Evolutionary conservation across 2,113 vertebrate species (phyloP), one percentile per base, ranked within the genome.

Genomic region (Clupea harengus): DNA sequence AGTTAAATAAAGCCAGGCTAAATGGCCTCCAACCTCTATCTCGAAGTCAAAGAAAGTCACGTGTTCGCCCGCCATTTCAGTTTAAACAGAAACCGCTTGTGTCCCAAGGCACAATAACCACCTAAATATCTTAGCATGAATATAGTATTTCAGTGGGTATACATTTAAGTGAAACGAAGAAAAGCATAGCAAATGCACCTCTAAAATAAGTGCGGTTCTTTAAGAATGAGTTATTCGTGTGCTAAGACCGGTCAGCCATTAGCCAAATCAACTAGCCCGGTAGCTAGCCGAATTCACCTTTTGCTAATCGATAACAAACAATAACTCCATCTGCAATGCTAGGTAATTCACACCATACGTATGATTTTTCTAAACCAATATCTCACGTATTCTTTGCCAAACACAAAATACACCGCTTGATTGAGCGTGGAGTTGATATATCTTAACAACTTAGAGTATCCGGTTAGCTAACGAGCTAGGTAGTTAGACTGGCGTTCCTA

Each of bases 31-130:
- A 32, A 78, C 28, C 25, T 13, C 39, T 39, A 39, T 32, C 25
- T 60, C 22, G 54, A 22, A 7, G 39, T 39, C 54, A 6, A 4
- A 60, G 11, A 2, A 17, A 39, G 15, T 15, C 72, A 78, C 72
- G 28, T 78, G 72, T 39, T 39, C 72, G 28, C 25, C 72, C 72
- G 72, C 72, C 72, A 78, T 78, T 78, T 78, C 72, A 78, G 10
- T 78, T 39, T 78, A 78, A 78, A 72, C 25, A 60, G 0, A 17
- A 28, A 10, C 72, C 18, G 6, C 22, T 20, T 1, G 18, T 18
- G 47, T 49, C 39, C 39, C 47, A 18, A 54, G 13, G 0, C 52
- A 54, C 52, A 54, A 49, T 49, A 10, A 49, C 13, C 9, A 49
- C 13, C 6, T 49, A 11, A 11, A 9, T 49, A 49, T 49, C 9